Conservation (phyloP, 2,888 invertebrate species). For the Phragmatobia fuliginosa region DNA sequence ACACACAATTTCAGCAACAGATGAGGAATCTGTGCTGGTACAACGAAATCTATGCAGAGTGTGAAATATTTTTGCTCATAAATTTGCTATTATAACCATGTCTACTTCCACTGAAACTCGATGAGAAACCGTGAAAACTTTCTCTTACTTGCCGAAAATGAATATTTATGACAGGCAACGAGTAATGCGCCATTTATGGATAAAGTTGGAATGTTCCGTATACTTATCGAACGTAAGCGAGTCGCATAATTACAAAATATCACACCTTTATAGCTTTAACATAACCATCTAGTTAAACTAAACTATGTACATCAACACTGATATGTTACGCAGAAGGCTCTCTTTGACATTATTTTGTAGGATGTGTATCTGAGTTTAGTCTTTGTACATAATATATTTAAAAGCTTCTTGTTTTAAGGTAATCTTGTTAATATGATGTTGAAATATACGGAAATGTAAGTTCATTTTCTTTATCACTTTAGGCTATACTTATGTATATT, state of each 20-base stretch:
- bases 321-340: not conserved
- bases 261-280: not conserved
- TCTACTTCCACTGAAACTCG: slow-evolving; percentile 67
- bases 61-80: slow-evolving; percentile 81
- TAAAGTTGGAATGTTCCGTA: slow-evolving; percentile 79
- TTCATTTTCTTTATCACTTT: slow-evolving; percentile 27
- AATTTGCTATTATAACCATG: slow-evolving; percentile 82
- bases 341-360: not conserved
- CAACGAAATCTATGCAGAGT: slow-evolving; percentile 61
- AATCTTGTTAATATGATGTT: slow-evolving; percentile 19
- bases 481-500: slow-evolving; percentile 30
- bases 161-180: slow-evolving; percentile 84
- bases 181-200: slow-evolving; percentile 83
- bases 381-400: not conserved
- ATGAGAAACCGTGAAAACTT: slow-evolving; percentile 78
- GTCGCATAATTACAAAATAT: slow-evolving; percentile 55
- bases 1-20: slow-evolving; percentile 41
- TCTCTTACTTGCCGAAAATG: slow-evolving; percentile 80
- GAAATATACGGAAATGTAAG: slow-evolving; percentile 27
- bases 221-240: slow-evolving; percentile 75
- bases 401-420: not conserved
- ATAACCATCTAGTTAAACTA: not conserved
- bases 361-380: not conserved
- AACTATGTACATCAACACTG: not conserved
- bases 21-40: slow-evolving; percentile 57